Evolutionary conservation across 2,113 vertebrate genomes (phyloP).

Genomic region (Neomonachus schauinslandi): DNA sequence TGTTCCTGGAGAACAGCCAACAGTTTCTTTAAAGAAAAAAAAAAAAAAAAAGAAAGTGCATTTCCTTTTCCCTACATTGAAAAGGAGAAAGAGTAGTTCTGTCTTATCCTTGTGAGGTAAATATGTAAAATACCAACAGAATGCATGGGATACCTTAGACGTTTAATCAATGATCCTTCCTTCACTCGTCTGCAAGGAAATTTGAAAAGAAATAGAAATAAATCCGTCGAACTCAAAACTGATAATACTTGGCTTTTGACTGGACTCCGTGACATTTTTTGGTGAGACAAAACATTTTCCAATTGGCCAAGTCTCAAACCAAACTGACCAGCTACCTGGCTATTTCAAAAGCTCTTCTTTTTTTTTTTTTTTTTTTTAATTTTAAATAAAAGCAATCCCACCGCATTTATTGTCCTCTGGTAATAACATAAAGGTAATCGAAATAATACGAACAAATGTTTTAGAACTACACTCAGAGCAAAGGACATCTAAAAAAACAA

Average conservation of each 20-base stretch:
- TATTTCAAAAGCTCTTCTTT: slow-evolving; percentile 29
- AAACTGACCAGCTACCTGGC: neutral
- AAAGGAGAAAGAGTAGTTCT: neutral
- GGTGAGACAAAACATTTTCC: slow-evolving; percentile 17
- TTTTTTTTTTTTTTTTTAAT: too few species aligned
- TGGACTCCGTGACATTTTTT: neutral
- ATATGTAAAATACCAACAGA: neutral
- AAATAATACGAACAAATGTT: slow-evolving; percentile 50
- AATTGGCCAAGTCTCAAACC: slow-evolving; percentile 20
- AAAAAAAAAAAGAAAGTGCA: neutral
- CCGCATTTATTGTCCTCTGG: slow-evolving; percentile 57
- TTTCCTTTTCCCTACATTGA: neutral
- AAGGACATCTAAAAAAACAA: neutral
- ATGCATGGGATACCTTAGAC: neutral
- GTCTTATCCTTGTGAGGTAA: neutral
- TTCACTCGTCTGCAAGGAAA: neutral
- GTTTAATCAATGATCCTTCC: neutral
- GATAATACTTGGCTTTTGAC: neutral
- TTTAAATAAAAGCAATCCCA: slow-evolving; percentile 69
- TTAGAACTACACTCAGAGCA: neutral
- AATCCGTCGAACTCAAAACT: neutral
- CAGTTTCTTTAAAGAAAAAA: neutral
- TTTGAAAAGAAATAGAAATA: neutral
- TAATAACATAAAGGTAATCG: slow-evolving; percentile 17
- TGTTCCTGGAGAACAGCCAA: neutral